Evolutionary conservation across 2,888 invertebrate genomes (phyloP), one percentile per base, ranked within the genome.

Genomic region (Hoplodrina blanda): DNA sequence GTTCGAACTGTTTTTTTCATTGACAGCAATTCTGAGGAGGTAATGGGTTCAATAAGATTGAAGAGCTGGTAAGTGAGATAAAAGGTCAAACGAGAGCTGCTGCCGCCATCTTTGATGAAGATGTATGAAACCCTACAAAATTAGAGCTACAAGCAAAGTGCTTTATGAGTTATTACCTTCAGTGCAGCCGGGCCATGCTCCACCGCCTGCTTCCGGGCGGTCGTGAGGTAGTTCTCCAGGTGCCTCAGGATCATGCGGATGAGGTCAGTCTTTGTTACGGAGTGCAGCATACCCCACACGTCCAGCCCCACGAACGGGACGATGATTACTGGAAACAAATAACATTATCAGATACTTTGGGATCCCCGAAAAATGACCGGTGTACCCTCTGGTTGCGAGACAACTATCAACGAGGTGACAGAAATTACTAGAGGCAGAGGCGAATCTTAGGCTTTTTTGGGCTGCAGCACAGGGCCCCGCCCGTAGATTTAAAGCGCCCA

Each of bases 301-400:
- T 99, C 99, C 77, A 98, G 92, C 0, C 98, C 98, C 78, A 97
- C 97, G 88, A 98, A 98, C 0, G 98, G 98, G 49, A 98, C 96
- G 15, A 98, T 96, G 84, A 98, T 97, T 19, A 99, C 98, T 97
- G 95, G 3, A 91, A 91, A 59, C 4, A 55, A 62, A n/a, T 30
- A 30, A 54, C 5, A 1, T 25, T 3, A 49, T n/a, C 3, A 41
- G 8, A 41, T 41, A 37, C 37, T 7, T 37, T 37, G 37, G 10
- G 37, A 33, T 33, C 7, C 33, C 4, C 7, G 4, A 33, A 5
- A 33, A 33, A 33, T 33, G 1, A 11, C 41, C 41, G 11, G 41
- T 11, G 5, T 44, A 11, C 15, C 15, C 15, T 17, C 17, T 17
- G 17, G 5, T 46, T 46, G 17, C 4, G 46, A 46, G 46, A 46